Evolutionary conservation across 2,797 vertebrate species (phyloP).

Genomic region (Borostomias antarcticus): DNA sequence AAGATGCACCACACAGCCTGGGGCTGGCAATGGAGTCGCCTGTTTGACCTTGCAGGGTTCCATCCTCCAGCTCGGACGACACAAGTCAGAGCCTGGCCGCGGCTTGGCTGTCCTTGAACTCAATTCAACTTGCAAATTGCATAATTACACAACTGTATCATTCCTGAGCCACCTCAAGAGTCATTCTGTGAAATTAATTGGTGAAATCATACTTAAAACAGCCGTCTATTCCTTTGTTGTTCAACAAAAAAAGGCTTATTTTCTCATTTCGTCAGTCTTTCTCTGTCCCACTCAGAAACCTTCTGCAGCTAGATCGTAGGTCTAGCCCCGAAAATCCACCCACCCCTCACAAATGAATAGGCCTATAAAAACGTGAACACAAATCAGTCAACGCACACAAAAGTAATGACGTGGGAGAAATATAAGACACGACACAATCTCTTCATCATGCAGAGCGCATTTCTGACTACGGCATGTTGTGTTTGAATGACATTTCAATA

Average conservation of each 20-base stretch:
- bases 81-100: slow-evolving; percentile 43
- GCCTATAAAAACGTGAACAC: slow-evolving; percentile 6
- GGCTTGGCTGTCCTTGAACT: too few species aligned
- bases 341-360: slow-evolving; percentile 23
- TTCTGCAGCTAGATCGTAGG: slow-evolving; percentile 61
- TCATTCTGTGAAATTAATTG: neutral
- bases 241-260: too few species aligned
- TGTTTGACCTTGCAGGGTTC: slow-evolving; percentile 59
- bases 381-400: neutral
- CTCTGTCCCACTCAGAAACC: slow-evolving; percentile 63
- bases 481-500: slow-evolving; percentile 34
- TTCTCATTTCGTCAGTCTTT: slow-evolving; percentile 38
- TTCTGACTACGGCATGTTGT: neutral
- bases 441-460: slow-evolving; percentile 20
- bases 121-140: neutral
- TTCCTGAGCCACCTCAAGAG: neutral
- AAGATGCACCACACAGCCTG: slow-evolving; percentile 48
- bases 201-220: too few species aligned
- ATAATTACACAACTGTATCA: neutral
- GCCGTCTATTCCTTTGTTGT: too few species aligned
- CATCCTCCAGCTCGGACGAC: slow-evolving; percentile 48
- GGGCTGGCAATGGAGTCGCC: slow-evolving; percentile 51
- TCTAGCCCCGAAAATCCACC: slow-evolving; percentile 50
- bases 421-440: neutral
- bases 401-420: neutral